A percentile compares a stretch with the other conserved stretches of the same genome.
phyloP scores from a whole-genome alignment of 64 coral and sea anemone species.

The Platygyra sinensis region DNA sequence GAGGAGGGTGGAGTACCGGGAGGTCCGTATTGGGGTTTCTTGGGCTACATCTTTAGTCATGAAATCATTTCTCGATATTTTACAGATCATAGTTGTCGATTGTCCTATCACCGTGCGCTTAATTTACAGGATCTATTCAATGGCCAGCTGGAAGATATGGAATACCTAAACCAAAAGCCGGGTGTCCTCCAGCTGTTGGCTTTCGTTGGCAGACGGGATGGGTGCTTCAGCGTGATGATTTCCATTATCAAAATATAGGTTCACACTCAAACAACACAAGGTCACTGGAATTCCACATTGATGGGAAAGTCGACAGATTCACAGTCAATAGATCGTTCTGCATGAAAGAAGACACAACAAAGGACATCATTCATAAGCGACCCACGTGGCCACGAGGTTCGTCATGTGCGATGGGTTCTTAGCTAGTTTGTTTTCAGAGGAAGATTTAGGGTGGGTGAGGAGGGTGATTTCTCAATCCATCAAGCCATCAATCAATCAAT shows the following conservation, averaged over 20 bases:
- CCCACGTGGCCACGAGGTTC: neutral
- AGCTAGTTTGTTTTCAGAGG: too few species aligned
- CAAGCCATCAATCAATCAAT: too few species aligned
- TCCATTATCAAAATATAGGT: neutral
- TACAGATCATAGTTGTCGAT: too few species aligned
- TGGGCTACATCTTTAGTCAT: too few species aligned
- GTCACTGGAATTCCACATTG: constrained; percentile 22
- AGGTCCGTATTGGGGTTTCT: too few species aligned
- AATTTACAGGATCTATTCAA: too few species aligned
- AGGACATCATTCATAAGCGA: neutral
- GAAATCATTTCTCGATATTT: too few species aligned
- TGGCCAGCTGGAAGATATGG: too few species aligned
- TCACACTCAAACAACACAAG: neutral
- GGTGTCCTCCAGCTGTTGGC: constrained; percentile 8
- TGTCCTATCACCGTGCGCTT: too few species aligned
- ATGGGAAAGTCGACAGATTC: neutral
- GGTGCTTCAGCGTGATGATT: neutral
- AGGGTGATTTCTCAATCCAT: too few species aligned
- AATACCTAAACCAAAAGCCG: constrained; percentile 19
- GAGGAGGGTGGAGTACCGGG: too few species aligned
- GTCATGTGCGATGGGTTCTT: neutral
- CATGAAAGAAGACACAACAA: neutral
- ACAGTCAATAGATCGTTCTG: constrained; percentile 52
- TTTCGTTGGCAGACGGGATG: constrained; percentile 41
- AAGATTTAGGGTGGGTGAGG: too few species aligned